These are phyloP conservation scores for Drosophila sucinea DNA, from an alignment of 1,140 invertebrate species.

Conservation along the genomic window DNA sequence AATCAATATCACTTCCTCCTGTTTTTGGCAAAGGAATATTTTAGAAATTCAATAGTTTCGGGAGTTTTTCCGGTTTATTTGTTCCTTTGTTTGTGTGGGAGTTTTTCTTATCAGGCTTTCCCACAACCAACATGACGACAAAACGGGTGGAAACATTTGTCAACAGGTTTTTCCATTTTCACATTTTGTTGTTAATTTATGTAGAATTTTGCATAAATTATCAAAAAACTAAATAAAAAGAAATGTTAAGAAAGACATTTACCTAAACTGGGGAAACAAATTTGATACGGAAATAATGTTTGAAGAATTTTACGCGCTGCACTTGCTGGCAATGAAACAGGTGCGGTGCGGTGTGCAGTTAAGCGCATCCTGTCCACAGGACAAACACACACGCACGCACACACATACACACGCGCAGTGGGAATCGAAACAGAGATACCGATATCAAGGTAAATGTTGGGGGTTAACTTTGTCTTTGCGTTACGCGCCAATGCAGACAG, in stretches of 20 bases:
- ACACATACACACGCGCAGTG: neutral
- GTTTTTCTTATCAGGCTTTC: constrained; percentile 51
- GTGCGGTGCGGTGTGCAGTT: constrained; percentile 57
- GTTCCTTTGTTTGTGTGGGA: constrained; percentile 42
- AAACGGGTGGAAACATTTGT: constrained; percentile 23
- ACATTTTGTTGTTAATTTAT: constrained; percentile 11
- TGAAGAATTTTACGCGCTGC: constrained; percentile 22
- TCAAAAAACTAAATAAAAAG: neutral
- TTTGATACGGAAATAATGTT: constrained; percentile 7
- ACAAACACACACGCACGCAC: constrained; percentile 31
- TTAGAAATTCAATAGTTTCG: neutral
- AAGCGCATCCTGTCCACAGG: constrained; percentile 69
- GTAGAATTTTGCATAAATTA: constrained; percentile 65
- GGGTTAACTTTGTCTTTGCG: constrained; percentile 36
- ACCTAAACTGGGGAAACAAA: constrained; percentile 46
- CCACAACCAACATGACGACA: constrained; percentile 39
- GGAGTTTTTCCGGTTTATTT: neutral
- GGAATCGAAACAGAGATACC: neutral
- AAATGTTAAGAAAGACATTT: constrained; percentile 9
- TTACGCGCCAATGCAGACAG: constrained; percentile 66
- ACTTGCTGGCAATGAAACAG: constrained; percentile 49
- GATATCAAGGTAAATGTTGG: constrained; percentile 8
- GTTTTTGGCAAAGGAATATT: neutral
- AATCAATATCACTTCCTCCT: neutral
- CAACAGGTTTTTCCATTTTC: constrained; percentile 53